Percentiles rank a stretch among this genome's conserved stretches.
Evolutionary conservation across 1,140 invertebrate species (phyloP).

Genomic region (Dinothrombium tinctorium): DNA sequence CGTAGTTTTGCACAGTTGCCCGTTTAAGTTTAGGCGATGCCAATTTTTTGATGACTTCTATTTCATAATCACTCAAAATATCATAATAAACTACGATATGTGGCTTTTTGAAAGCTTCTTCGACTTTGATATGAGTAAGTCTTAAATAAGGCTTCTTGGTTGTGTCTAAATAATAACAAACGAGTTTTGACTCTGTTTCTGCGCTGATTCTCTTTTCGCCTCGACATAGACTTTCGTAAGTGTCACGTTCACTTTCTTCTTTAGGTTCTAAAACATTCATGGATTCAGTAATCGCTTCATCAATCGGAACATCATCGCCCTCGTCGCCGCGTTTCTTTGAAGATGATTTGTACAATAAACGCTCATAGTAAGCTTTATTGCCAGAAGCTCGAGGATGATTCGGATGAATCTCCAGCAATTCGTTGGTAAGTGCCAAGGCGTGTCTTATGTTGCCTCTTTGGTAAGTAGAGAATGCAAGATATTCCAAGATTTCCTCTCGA

Average conservation of each 20-base stretch:
- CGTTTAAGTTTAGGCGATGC: slow-evolving; percentile 68
- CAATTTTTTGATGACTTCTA: slow-evolving; percentile 58
- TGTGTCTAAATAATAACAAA: slow-evolving; percentile 12
- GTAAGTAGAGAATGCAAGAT: slow-evolving; percentile 81
- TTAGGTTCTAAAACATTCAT: slow-evolving; percentile 19
- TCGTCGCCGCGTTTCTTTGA: slow-evolving; percentile 31
- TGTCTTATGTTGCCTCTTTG: slow-evolving; percentile 55
- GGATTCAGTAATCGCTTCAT: slow-evolving; percentile 14
- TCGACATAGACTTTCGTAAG: slow-evolving; percentile 67
- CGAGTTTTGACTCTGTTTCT: slow-evolving; percentile 3
- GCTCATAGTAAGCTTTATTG: slow-evolving; percentile 60
- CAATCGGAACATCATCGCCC: slow-evolving; percentile 22
- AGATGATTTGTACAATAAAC: not conserved
- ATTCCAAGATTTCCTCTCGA: slow-evolving; percentile 71
- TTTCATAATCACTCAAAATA: slow-evolving; percentile 67
- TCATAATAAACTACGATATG: slow-evolving; percentile 69
- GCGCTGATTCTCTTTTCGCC: slow-evolving; percentile 42
- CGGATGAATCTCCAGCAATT: slow-evolving; percentile 32
- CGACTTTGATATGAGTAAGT: slow-evolving; percentile 41
- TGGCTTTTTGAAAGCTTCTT: slow-evolving; percentile 60
- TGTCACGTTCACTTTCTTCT: slow-evolving; percentile 20
- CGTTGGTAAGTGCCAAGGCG: slow-evolving; percentile 72
- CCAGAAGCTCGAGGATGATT: slow-evolving; percentile 53
- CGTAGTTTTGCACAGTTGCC: slow-evolving; percentile 87
- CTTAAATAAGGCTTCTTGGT: slow-evolving; percentile 4